Conservation (phyloP, 2,888 invertebrate species). For the Glaucopsyche alexis region DNA sequence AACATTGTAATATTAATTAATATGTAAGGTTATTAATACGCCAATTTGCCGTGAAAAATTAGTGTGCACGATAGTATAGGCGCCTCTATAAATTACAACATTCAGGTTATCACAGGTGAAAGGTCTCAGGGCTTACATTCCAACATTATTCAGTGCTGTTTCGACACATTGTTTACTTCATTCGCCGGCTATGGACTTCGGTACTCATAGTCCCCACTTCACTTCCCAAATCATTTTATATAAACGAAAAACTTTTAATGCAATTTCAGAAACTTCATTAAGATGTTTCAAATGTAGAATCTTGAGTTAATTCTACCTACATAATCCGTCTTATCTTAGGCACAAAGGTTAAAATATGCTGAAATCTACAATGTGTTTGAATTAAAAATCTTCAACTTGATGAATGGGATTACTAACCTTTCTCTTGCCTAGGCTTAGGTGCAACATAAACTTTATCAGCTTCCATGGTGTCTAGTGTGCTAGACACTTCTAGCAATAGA, state of each 20-base stretch:
- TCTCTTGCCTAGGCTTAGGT: not conserved
- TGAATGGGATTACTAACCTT: not conserved
- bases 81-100: conserved; percentile 45
- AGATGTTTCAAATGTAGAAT: not conserved
- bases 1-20: conserved; percentile 26
- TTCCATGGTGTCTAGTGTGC: not conserved
- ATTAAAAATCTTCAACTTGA: no score
- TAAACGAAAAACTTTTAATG: not conserved
- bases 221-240: not conserved
- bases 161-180: conserved; percentile 29
- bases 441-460: not conserved
- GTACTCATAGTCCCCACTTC: not conserved
- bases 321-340: no score
- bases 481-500: not conserved
- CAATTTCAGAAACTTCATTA: not conserved
- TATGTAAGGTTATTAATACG: conserved; percentile 23
- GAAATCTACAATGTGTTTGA: no score
- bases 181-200: not conserved
- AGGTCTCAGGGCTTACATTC: conserved; percentile 63
- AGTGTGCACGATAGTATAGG: conserved; percentile 24
- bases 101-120: conserved; percentile 69
- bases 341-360: no score
- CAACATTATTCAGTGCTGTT: conserved; percentile 36
- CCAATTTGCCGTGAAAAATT: conserved; percentile 27
- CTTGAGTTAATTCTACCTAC: no score